Evolutionary conservation across 2,797 vertebrate genomes (phyloP), one percentile per base, ranked within the genome.

Genomic region (Acrocephalus scirpaceus): DNA sequence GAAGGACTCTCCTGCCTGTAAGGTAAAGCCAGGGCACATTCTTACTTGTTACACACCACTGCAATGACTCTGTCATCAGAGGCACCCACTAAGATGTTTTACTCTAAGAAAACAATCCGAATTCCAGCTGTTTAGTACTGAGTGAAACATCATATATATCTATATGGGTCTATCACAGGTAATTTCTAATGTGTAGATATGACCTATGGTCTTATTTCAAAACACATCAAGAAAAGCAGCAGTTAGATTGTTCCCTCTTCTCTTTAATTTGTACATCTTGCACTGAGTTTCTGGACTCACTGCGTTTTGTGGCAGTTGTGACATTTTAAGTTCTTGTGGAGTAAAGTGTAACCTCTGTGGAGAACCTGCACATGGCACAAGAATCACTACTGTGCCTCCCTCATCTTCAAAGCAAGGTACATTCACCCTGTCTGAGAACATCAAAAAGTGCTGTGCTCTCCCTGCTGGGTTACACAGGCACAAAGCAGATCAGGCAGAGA

Each of bases 281-380:
- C 50, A 17, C 23, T 6, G 26, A 66, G 32, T 56, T 81, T 84
- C 51, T 84, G 89, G n/a, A 69, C 65, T 83, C 10, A 3, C 47
- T 78, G 82, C 27, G 60, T 48, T 88, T 86, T 42, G 21, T 42
- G 56, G 73, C 58, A 66, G 47, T 17, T 1, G 1, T 78, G 87
- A 88, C 70, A 91, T 96, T 94, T 88, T 53, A 57, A 90, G 79
- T 73, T 90, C 56, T 92, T 71, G 26, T 38, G 60, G 47, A 60
- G 80, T 75, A 74, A 90, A 77, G 27, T 17, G 38, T 74, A 93
- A 92, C 50, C 92, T 75, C 92, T 81, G 9, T 21, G 76, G 95
- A 92, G 89, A 95, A 58, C n/a, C 54, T 73, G 70, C 56, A 60
- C 17, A 0, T 6, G 66, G 76, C 56, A 38, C 56, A 60, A 0